These are phyloP conservation scores for Lepidiolamprologus cunningtoni DNA, from an alignment of 2,113 vertebrate genomes.

Conservation along the genomic window DNA sequence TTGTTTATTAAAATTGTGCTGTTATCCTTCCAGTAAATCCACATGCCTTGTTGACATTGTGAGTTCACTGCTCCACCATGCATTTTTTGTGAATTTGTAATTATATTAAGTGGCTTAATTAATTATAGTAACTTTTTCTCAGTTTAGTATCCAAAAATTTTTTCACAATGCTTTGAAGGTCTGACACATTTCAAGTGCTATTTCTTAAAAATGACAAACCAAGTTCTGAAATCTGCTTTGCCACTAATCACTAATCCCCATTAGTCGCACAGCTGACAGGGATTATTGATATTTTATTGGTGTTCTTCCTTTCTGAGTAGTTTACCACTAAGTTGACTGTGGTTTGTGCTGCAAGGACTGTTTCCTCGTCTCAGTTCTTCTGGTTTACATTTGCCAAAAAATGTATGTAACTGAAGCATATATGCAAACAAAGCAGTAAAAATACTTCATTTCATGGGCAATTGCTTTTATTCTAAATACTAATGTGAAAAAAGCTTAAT, in stretches of 20 bases:
- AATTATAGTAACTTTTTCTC: background rate
- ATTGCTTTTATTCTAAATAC: background rate
- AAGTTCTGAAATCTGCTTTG: background rate
- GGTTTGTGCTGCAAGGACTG: background rate
- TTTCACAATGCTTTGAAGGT: background rate
- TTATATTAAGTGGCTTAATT: background rate
- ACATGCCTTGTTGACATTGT: background rate
- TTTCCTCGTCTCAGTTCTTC: background rate
- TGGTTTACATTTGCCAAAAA: background rate
- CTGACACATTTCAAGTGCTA: background rate
- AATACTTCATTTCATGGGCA: background rate
- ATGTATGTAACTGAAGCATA: background rate
- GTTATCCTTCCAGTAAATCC: background rate
- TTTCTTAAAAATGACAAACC: background rate
- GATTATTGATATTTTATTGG: background rate
- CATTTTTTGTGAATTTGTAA: background rate
- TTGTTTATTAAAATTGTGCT: background rate
- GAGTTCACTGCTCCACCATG: background rate
- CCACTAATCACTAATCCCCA: background rate
- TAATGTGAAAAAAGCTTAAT: background rate
- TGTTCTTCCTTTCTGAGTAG: background rate
- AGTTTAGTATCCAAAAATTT: accelerated
- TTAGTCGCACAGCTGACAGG: background rate
- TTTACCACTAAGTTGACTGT: background rate
- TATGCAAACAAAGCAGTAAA: background rate